Percentiles rank a stretch among this genome's conserved stretches.
These are phyloP conservation scores for Heterotilapia buettikoferi DNA, from an alignment of 2,113 vertebrate genomes.

Conservation along the genomic window DNA sequence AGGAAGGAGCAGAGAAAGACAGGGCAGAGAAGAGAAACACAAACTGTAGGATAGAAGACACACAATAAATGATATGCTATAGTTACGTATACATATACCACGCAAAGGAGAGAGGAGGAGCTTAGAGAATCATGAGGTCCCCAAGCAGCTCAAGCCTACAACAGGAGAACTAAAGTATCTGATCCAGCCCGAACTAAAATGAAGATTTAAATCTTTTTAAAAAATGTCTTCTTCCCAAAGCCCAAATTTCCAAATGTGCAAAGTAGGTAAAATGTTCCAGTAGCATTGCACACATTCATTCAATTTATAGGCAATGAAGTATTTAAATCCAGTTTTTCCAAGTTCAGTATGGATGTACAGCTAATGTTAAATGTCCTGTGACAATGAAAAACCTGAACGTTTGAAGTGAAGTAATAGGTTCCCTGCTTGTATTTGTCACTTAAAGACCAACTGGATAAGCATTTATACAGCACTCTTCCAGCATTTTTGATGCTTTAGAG, in stretches of 20 bases:
- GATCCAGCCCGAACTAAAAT: neutral
- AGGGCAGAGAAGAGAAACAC: neutral
- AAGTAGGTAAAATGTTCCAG: neutral
- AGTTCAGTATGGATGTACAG: neutral
- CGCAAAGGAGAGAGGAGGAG: neutral
- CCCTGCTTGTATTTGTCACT: neutral
- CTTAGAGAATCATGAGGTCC: neutral
- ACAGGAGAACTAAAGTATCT: neutral
- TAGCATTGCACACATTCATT: neutral
- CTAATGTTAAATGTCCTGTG: neutral
- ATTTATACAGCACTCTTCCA: neutral
- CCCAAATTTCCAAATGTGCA: neutral
- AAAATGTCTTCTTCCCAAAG: neutral
- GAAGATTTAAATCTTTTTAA: neutral
- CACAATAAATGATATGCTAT: neutral
- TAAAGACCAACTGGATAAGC: neutral
- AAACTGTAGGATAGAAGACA: neutral
- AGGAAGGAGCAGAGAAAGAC: neutral
- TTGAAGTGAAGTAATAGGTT: neutral
- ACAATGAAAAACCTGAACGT: neutral
- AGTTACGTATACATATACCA: neutral
- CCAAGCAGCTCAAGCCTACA: neutral
- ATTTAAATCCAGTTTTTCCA: neutral
- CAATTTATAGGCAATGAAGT: neutral
- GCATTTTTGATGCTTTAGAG: neutral